Base-by-base conservation (phyloP, 23 tunicate species). In the Ascidia mentula region DNA sequence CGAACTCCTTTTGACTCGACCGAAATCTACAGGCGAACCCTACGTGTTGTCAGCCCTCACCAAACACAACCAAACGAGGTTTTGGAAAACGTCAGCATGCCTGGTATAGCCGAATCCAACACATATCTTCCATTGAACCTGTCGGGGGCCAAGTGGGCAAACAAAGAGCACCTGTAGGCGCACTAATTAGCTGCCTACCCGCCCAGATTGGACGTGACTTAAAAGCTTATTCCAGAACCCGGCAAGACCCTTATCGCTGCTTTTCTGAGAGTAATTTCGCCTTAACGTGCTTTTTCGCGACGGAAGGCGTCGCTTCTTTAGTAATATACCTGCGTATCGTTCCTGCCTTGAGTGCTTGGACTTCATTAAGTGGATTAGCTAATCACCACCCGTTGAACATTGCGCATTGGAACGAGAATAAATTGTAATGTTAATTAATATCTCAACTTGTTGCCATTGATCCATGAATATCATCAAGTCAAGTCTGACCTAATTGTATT, bases 311-410 rank as follows among this genome's bases (percentile, higher is more conserved):
- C 53, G 12, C 53, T 9, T 15, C 13, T 28, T 3, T 53, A 28
- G 65, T 53, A 53, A 53, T 53, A 53, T 53, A 53, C 24, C 65
- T 3, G 65, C 28, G 22, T 53, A 53, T 53, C 65, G 65, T 28
- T 53, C 13, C 12, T n/a, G 65, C 65, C 13, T 53, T 9, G 65
- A 53, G 65, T 53, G 65, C 22, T 26, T 26, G 28, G 65, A 53
- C 65, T 53, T 53, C 65, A 53, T 53, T 53, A 53, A 53, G 65
- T 26, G 53, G 53, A n/a, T n/a, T n/a, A n/a, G n/a, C n/a, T n/a
- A n/a, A n/a, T n/a, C n/a, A n/a, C n/a, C n/a, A n/a, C n/a, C n/a
- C n/a, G n/a, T n/a, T n/a, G n/a, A n/a, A n/a, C n/a, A n/a, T n/a
- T n/a, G n/a, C n/a, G n/a, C n/a, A n/a, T n/a, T n/a, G n/a, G n/a